These are phyloP conservation scores for Coelopa frigida DNA, from an alignment of 1,140 invertebrate genomes.

Conservation along the genomic window DNA sequence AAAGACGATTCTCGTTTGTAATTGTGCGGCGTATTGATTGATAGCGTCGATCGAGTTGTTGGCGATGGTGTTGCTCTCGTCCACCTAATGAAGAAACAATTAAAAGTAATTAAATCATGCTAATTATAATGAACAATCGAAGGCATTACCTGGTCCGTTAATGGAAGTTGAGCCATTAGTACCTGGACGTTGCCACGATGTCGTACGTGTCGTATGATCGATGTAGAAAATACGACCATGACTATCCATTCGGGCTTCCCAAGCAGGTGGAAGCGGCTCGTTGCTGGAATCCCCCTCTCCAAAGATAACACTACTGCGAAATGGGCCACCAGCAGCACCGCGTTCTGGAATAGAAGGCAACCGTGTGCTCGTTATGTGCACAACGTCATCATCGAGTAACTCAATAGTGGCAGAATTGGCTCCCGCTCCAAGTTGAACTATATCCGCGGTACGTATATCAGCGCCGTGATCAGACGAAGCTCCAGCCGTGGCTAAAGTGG, in stretches of 20 bases:
- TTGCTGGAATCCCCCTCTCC: slow-evolving; percentile 51
- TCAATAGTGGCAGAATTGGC: no score
- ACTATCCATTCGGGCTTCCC: slow-evolving; percentile 89
- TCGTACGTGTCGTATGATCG: slow-evolving; percentile 85
- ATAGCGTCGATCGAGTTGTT: slow-evolving; percentile 56
- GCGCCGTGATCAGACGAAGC: background rate
- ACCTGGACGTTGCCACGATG: slow-evolving; percentile 84
- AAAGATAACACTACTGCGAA: slow-evolving; percentile 43
- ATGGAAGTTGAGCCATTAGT: slow-evolving; percentile 46
- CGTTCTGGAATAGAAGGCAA: slow-evolving; percentile 76
- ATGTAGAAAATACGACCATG: slow-evolving; percentile 90
- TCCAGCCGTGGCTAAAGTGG: background rate
- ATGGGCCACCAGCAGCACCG: slow-evolving; percentile 39
- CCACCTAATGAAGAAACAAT: slow-evolving; percentile 14
- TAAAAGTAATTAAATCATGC: no score
- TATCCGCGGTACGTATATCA: slow-evolving; percentile 35
- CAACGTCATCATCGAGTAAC: slow-evolving; percentile 54
- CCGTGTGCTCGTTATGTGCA: slow-evolving; percentile 65
- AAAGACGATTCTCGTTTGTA: slow-evolving; percentile 49
- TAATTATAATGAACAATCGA: background rate
- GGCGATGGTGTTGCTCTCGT: slow-evolving; percentile 48
- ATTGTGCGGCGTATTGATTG: slow-evolving; percentile 81
- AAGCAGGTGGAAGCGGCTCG: slow-evolving; percentile 72
- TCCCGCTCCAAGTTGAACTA: slow-evolving; percentile 35
- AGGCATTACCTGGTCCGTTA: slow-evolving; percentile 18